Base-by-base conservation (phyloP, 1,140 invertebrate genomes). In the Diorhabda elongata region DNA sequence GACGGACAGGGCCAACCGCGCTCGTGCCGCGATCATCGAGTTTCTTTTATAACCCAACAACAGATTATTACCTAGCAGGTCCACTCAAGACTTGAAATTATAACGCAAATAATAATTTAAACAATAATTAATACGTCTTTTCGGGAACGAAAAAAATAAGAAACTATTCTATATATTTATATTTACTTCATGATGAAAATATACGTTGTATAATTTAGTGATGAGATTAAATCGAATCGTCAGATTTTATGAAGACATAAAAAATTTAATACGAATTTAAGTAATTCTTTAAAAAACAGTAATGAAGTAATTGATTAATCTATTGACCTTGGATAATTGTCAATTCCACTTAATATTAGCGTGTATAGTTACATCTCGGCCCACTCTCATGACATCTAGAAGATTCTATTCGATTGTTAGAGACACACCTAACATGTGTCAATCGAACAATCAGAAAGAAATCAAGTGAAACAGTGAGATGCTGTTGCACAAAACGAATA, bases 391-490 rank as follows among this genome's bases (percentile, higher is more conserved):
- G 26, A 26, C 26, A 26, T 26, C 26, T 26, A 26, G 26, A 26
- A 26, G 26, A 26, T 26, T 26, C 26, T 26, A 26, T 26, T 26
- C 26, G 26, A 26, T 26, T 26, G 26, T 60, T 26, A 44, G 4
- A 7, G 43, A 42, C 57, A 60, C 65, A 67, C 65, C 65, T 67
- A 41, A 43, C 58, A 67, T 60, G n/a, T 7, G 57, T 3, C 58
- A 26, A 60, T 45, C 41, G 58, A 67, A 26, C 26, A 26, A 26
- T 26, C 26, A 26, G 26, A 26, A 26, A 26, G 26, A 26, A 1
- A 67, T 45, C 43, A 45, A 67, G 58, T 43, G 7, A 6, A 41
- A 26, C 45, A 5, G 58, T 44, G 58, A 41, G 59, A 44, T 42
- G 65, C 58, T 45, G 26, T 26, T 26, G n/a, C 43, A 11, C 4